A percentile compares a stretch with the other conserved stretches of the same genome.
Evolutionary conservation across 2,113 vertebrate species (phyloP).

Genomic region (Bombycilla garrulus): DNA sequence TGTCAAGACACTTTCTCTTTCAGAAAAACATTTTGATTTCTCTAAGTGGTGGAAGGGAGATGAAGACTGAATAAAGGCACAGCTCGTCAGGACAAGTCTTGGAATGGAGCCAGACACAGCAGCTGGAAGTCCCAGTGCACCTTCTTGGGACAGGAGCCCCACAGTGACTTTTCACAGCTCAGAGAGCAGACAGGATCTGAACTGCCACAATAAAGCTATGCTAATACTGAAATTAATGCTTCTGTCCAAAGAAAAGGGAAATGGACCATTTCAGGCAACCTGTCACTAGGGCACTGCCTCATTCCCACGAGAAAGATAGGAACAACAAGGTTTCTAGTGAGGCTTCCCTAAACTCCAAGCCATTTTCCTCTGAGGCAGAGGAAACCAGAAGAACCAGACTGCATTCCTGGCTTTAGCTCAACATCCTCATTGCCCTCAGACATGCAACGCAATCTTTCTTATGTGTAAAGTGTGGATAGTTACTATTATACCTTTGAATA

Average conservation of each 20-base stretch:
- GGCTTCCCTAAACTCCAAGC: neutral
- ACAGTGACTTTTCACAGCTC: neutral
- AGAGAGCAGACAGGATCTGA: neutral
- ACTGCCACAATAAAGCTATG: neutral
- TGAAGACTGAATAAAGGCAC: neutral
- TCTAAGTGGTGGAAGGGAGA: neutral
- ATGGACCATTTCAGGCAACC: neutral
- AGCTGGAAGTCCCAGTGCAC: neutral
- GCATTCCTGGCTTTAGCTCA: neutral
- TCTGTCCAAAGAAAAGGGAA: neutral
- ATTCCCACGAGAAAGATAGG: neutral
- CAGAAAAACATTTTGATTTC: neutral
- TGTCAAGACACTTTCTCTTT: rapidly evolving
- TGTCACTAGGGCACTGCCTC: neutral
- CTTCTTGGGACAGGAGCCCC: neutral
- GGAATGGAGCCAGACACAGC: rapidly evolving
- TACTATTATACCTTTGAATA: neutral
- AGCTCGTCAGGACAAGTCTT: neutral
- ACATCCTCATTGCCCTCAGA: neutral
- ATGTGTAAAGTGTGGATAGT: neutral
- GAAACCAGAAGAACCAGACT: neutral
- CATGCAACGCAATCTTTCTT: neutral
- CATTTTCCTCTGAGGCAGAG: neutral
- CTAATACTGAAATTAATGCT: neutral
- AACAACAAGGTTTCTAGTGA: neutral